A percentile compares a stretch with the other conserved stretches of the same genome.
phyloP scores from a whole-genome alignment of 2,888 invertebrate species.

The Podotricha telesiphe region DNA sequence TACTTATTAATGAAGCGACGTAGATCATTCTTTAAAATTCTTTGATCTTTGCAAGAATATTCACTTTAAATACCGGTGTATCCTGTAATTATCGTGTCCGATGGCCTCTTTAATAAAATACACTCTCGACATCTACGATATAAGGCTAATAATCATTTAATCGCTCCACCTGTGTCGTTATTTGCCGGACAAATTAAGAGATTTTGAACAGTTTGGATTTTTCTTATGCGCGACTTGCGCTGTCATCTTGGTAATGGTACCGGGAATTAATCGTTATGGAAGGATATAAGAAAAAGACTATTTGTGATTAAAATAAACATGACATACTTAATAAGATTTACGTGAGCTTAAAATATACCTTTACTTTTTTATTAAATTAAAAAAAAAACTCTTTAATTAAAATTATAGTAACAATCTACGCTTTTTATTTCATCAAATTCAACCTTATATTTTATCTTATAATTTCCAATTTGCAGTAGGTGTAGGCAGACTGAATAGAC shows the following conservation, averaged over 20 bases:
- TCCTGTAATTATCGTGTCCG: conserved; percentile 77
- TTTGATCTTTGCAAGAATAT: conserved; percentile 76
- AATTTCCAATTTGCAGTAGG: not conserved
- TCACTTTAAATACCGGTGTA: conserved; percentile 75
- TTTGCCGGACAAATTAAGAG: conserved; percentile 68
- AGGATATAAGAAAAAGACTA: conserved; percentile 35
- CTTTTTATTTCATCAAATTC: not conserved
- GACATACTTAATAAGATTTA: conserved; percentile 19
- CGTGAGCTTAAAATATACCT: conserved; percentile 11
- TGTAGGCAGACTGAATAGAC: not conserved
- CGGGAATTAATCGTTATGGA: conserved; percentile 52
- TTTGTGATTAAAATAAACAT: conserved; percentile 28
- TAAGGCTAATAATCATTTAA: conserved; percentile 69
- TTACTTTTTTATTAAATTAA: not conserved
- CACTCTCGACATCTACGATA: conserved; percentile 66
- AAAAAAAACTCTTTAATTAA: not conserved
- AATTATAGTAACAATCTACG: not conserved
- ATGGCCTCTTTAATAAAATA: conserved; percentile 73
- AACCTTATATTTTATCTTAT: not conserved
- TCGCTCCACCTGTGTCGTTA: conserved; percentile 64
- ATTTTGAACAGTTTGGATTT: conserved; percentile 51
- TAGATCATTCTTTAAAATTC: conserved; percentile 69
- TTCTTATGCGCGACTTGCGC: conserved; percentile 60
- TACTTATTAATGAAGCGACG: conserved; percentile 70
- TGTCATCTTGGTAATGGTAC: conserved; percentile 68